Evolutionary conservation across 2,797 vertebrate genomes (phyloP), one percentile per base, ranked within the genome.

Genomic region (Echiichthys vipera): DNA sequence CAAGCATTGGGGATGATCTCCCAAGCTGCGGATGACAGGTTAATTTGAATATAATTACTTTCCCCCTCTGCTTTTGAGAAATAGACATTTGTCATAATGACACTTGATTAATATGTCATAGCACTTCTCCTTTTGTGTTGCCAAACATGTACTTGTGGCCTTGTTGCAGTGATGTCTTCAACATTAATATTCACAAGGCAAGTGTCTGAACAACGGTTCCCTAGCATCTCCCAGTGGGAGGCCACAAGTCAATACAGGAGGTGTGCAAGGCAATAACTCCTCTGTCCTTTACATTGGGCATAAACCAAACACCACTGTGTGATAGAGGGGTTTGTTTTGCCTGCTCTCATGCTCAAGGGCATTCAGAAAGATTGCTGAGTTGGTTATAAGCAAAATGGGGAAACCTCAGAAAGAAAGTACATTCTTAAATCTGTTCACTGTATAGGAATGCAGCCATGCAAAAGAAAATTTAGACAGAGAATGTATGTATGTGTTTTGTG

Each of bases 21-120:
- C 71, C 14, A 67, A 69, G 65, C 84, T 55, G 64, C 49, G 58
- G 64, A 78, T 86, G 85, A 90, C 80, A 90, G 84, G 83, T 91
- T 92, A 58, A 91, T 89, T 89, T 84, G 77, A 88, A 87, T 87
- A 74, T 85, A 88, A 92, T 92, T 88, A 90, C 79, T 84, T 87
- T 79, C 61, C 77, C 67, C 56, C 80, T 37, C 74, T 58, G 37
- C 45, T 39, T 74, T 76, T 71, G 63, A 87, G 51, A 77, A 89
- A 80, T 25, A 81, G 82, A 71, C 77, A 86, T 90, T 90, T 81
- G 74, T 86, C 81, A 88, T 54, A 70, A 68, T 84, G 81, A 73
- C 85, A 87, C 73, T 80, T 74, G 79, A 88, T 85, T 66, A 90
- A 86, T 88, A 74, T 73, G 77, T 78, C 49, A 64, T 27, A 65